Evolutionary conservation across 2,888 invertebrate genomes (phyloP), one percentile per base, ranked within the genome.

Genomic region (Phalera bucephala): DNA sequence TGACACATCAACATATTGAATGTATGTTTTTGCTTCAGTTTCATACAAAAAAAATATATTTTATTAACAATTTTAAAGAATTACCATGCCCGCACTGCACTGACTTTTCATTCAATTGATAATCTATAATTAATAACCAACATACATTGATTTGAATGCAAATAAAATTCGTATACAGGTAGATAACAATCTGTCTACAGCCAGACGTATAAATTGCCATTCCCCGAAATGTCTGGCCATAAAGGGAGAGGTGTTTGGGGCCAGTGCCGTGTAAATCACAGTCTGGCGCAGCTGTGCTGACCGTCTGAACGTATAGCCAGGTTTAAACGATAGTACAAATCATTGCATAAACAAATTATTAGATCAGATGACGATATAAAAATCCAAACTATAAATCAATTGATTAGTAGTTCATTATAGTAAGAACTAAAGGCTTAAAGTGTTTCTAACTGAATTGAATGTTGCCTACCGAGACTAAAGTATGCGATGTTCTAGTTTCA

Each of bases 151-250:
- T 43, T 43, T 23, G 7, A 30, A 29, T 36, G 11, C 23, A 6
- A 44, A 44, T 50, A 46, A 46, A 46, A 34, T 32, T 40, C 34
- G 45, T 31, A 50, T 35, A 33, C 35, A 46, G 48, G 48, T 46
- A 45, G 60, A 67, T 62, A 65, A 61, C 63, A 53, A 69, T 70
- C 53, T 66, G 58, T 63, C 48, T 59, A 42, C 55, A 56, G 61
- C 60, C 76, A 77, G 80, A 80, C 76, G 65, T 62, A 82, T 83
- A 80, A 80, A 82, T 80, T 64, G 56, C 64, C 52, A 57, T 69
- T 70, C 69, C 59, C 71, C 66, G 73, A 77, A 77, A 76, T 68
- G 69, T 71, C 65, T 64, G 72, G 66, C 57, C 62, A 67, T 71
- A 71, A 65, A 65, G 70, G 61, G 72, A 60, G 68, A 65, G 64